Base-by-base conservation (phyloP, 2,888 invertebrate species). In the Troilus luridus region DNA sequence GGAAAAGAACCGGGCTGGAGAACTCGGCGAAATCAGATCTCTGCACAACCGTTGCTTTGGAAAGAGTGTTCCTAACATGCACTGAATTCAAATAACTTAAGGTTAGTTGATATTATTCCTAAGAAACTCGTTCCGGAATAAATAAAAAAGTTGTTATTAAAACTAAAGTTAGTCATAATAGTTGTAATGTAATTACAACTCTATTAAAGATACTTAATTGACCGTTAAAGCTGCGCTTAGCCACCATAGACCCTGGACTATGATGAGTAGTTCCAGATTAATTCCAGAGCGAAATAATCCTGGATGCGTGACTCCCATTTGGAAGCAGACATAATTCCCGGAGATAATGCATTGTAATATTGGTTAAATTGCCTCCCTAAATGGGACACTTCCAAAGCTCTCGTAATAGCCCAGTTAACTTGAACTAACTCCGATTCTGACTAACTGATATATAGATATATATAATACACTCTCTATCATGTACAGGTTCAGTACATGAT, bases 301-400 rank as follows among this genome's bases (percentile, higher is more conserved):
- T 54, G 19, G 54, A 54, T 54, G 54, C 81, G 81, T 81, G 81
- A 81, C 54, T 56, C 54, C 54, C 81, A 81, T 81, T 81, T 19
- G 12, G 54, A 54, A 54, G 81, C 81, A 81, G 81, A 81, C 24
- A 67, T 81, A 81, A 81, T 56, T 81, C 81, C 81, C 9, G 24
- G 12, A 81, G 81, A 81, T 81, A 81, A 81, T 81, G 81, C 54
- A 19, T 81, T 21, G 81, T 81, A 81, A 81, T 81, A 81, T 81
- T 81, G 81, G 41, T 81, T 54, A 81, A 81, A 81, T 81, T 81
- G 81, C 81, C 54, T 54, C 41, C 19, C 24, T 81, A 81, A 81
- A 81, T 81, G 81, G 81, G 54, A 19, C 3, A 1, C 81, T 54
- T 9, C 41, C 67, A 67, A 59, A 59, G 17, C 19, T 19, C 54